Evolutionary conservation across 1,140 invertebrate species (phyloP).

Genomic region (Anadara kagoshimensis): DNA sequence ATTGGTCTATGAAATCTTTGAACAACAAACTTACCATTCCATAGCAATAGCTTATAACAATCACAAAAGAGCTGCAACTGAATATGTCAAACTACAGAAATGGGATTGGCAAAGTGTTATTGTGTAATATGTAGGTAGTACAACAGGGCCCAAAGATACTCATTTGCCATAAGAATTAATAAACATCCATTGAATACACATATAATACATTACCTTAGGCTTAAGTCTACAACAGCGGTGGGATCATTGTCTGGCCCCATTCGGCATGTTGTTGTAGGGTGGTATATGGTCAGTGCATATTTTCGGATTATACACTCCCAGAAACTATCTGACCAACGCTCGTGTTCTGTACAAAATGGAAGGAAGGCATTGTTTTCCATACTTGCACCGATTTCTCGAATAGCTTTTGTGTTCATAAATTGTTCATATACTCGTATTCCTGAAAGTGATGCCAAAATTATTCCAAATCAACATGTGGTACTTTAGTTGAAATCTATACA

Average conservation of each 20-base stretch:
- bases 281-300: conserved; percentile 81
- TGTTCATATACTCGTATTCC: background rate
- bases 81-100: no score
- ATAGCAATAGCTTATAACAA: no score
- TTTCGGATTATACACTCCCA: conserved; percentile 72
- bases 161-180: no score
- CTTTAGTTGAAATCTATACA: no score
- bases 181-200: no score
- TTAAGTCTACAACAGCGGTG: conserved; percentile 89
- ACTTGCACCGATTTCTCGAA: background rate
- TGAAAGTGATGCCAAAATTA: background rate
- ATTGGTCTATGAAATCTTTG: no score
- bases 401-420: background rate
- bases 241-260: conserved; percentile 92
- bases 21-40: no score
- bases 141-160: no score
- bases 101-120: no score
- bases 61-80: no score
- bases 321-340: conserved; percentile 56
- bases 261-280: conserved; percentile 76
- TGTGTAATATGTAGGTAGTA: no score
- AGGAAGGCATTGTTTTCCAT: background rate
- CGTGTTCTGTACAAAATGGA: conserved; percentile 84
- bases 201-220: conserved; percentile 1
- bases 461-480: no score